A percentile compares a stretch with the other conserved stretches of the same genome.
These are phyloP conservation scores for Drosophila macrospina DNA, from an alignment of 2,888 invertebrate genomes.

Conservation along the genomic window DNA sequence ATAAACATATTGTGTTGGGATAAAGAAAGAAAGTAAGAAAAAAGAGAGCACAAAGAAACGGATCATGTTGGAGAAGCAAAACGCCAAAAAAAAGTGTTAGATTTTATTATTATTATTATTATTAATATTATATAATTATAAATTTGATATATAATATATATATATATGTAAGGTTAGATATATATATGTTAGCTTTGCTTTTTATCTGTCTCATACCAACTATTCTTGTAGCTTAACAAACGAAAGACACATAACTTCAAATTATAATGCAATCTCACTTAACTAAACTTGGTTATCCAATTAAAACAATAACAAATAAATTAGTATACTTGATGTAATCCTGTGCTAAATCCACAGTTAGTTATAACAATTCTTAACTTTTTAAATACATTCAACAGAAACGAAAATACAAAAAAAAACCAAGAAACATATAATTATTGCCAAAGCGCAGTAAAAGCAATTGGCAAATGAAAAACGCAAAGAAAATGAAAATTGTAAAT, in stretches of 20 bases:
- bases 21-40: conserved; percentile 53
- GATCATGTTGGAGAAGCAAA: conserved; percentile 63
- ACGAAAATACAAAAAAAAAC: no score
- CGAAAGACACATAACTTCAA: background rate
- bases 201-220: conserved; percentile 16
- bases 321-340: background rate
- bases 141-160: conserved; percentile 16
- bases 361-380: conserved; percentile 8
- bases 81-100: conserved; percentile 60
- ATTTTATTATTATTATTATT: conserved; percentile 30
- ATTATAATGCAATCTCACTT: background rate
- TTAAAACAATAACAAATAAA: background rate
- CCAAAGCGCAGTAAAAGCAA: conserved; percentile 50
- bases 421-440: conserved; percentile 23
- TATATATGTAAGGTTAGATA: conserved; percentile 19
- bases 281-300: no score
- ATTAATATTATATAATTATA: background rate
- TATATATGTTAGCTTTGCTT: conserved; percentile 17
- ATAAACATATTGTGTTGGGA: conserved; percentile 62
- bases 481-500: conserved; percentile 5
- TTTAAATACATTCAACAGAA: conserved; percentile 32
- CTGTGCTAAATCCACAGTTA: background rate
- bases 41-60: conserved; percentile 62
- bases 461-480: conserved; percentile 38
- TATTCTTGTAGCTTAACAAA: conserved; percentile 17